phyloP scores from a whole-genome alignment of 2,113 vertebrate genomes.

The Etheostoma cragini region DNA sequence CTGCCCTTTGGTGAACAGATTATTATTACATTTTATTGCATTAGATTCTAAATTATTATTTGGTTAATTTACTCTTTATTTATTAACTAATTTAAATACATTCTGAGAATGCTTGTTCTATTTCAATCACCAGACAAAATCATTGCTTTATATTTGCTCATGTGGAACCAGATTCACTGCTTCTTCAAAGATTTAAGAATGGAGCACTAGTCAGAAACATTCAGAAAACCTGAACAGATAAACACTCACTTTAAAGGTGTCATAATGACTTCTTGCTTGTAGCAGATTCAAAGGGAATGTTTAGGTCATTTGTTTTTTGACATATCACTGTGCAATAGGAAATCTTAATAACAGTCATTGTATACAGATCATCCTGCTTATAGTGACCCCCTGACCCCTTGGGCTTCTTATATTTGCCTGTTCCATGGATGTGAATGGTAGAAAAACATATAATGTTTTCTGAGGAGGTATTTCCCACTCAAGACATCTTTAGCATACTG shows the following conservation, averaged over 20 bases:
- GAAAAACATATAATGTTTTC: neutral
- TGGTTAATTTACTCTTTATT: neutral
- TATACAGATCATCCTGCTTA: neutral
- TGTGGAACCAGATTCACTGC: conserved; percentile 10
- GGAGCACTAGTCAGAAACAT: conserved; percentile 32
- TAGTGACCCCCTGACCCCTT: neutral
- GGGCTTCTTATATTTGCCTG: neutral
- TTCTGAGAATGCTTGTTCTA: neutral
- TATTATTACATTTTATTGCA: too few relatives aligned
- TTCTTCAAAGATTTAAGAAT: conserved; percentile 29
- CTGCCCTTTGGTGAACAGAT: too few relatives aligned
- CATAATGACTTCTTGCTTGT: conserved; percentile 48
- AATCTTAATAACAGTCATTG: conserved; percentile 38
- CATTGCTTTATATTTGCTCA: neutral
- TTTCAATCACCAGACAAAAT: neutral
- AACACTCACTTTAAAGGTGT: conserved; percentile 65
- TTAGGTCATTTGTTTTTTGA: conserved; percentile 23
- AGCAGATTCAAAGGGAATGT: conserved; percentile 72
- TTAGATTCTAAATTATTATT: neutral
- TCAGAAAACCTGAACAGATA: conserved; percentile 49
- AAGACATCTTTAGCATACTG: neutral
- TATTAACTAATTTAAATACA: neutral
- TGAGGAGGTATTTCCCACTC: neutral
- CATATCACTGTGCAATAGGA: conserved; percentile 40
- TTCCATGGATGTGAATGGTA: neutral